Conservation (phyloP, 2,888 invertebrate genomes). For the Zygogramma bicolorata region DNA sequence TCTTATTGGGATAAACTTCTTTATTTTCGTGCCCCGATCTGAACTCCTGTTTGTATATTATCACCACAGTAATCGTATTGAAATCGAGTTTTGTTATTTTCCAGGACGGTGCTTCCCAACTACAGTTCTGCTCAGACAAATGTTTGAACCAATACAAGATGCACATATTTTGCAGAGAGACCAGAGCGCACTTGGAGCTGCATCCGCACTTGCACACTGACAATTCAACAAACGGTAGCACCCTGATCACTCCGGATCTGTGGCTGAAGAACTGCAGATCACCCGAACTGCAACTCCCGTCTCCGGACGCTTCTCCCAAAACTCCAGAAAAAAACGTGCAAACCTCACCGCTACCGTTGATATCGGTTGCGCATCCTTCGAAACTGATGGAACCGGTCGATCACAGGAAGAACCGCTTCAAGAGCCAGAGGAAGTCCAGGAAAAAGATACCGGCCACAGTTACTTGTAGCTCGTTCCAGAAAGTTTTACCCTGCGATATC, state of each 20-base stretch:
- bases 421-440: slow-evolving; percentile 67
- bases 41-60: no score
- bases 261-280: slow-evolving; percentile 86
- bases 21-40: no score
- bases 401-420: slow-evolving; percentile 61
- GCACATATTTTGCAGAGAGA: slow-evolving; percentile 95
- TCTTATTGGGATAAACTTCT: no score
- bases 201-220: slow-evolving; percentile 77
- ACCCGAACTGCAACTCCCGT: slow-evolving; percentile 51
- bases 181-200: slow-evolving; percentile 90
- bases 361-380: slow-evolving; percentile 76
- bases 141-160: slow-evolving; percentile 96
- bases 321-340: slow-evolving; percentile 51
- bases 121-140: slow-evolving; percentile 93
- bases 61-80: no score
- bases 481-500: slow-evolving; percentile 54
- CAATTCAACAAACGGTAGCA: slow-evolving; percentile 52
- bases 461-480: slow-evolving; percentile 60
- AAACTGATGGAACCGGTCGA: slow-evolving; percentile 69
- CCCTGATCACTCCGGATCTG: slow-evolving; percentile 88
- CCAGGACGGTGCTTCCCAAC: slow-evolving; percentile 89
- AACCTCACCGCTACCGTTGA: slow-evolving; percentile 73
- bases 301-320: slow-evolving; percentile 62
- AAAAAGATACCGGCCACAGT: slow-evolving; percentile 65
- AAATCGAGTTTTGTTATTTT: slow-evolving; percentile 40